Conservation (phyloP, 2,888 invertebrate genomes). For the Ryuthela nishihirai region DNA sequence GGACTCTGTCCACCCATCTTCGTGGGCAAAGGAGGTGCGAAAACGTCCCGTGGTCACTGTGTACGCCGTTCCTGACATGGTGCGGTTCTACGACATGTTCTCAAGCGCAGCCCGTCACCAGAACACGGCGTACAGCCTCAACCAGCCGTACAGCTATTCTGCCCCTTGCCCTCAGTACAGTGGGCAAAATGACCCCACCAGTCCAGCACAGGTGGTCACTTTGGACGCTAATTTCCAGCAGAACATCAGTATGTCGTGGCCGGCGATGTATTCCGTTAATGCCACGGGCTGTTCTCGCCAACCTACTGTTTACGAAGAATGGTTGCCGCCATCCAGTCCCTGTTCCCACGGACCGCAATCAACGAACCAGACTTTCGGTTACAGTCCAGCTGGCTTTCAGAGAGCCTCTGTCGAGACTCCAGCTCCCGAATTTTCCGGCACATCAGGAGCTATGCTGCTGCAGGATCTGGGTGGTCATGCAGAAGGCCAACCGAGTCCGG, state of each 20-base stretch:
- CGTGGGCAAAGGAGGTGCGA: no score
- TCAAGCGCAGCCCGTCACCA: constrained; percentile 7
- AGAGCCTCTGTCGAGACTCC: not conserved
- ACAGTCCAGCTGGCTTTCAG: constrained; percentile 1
- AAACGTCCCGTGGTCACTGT: no score
- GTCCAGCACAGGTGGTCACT: not conserved
- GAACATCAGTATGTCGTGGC: constrained; percentile 6
- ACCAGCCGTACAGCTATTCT: constrained; percentile 7
- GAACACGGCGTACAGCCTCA: constrained; percentile 5
- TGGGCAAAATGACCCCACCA: constrained; percentile 4
- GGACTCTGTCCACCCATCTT: no score
- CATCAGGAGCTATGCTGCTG: constrained; percentile 7
- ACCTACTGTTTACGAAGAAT: constrained; percentile 1
- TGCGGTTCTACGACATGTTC: constrained; percentile 15
- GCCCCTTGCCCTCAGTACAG: constrained; percentile 6
- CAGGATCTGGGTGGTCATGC: constrained; percentile 9
- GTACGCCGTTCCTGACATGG: constrained; percentile 1
- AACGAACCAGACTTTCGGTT: not conserved
- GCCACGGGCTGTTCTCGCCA: not conserved
- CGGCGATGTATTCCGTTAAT: constrained; percentile 3
- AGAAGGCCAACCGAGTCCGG: constrained; percentile 41
- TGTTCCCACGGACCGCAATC: constrained; percentile 3
- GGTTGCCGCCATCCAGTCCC: constrained; percentile 2
- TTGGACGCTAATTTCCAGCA: constrained; percentile 2
- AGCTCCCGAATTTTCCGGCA: constrained; percentile 8